Conservation (phyloP, 2,797 vertebrate genomes). For the Xerus rutilus region DNA sequence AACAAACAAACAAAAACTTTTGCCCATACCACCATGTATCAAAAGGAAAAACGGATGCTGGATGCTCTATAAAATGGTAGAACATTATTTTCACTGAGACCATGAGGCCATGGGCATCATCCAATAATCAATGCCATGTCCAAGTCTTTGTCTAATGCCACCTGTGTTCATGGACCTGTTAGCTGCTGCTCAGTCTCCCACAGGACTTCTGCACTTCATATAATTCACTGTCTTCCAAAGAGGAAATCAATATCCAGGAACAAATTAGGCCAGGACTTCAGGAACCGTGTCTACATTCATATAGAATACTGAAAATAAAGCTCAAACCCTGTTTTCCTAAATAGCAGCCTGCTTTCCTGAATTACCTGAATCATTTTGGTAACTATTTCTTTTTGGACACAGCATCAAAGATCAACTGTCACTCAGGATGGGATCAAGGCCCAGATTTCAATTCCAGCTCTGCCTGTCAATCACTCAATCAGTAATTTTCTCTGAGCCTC, state of each 20-base stretch:
- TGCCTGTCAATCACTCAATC: not conserved
- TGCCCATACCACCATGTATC: accelerated
- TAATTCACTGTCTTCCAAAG: not conserved
- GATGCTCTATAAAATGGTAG: accelerated
- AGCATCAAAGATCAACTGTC: not conserved
- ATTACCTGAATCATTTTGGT: not conserved
- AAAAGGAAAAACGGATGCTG: not conserved
- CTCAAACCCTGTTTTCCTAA: not conserved
- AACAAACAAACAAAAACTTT: not conserved
- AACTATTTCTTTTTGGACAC: not conserved
- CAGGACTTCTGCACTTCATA: not conserved
- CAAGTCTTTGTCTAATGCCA: not conserved
- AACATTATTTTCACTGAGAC: not conserved
- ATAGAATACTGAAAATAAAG: not conserved
- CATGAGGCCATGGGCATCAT: accelerated
- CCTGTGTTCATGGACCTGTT: accelerated
- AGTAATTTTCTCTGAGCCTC: not conserved
- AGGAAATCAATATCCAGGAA: not conserved
- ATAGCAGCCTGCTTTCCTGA: not conserved
- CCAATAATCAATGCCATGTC: not conserved
- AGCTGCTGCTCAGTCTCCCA: not conserved
- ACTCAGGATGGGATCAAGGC: not conserved
- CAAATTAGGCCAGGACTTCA: not conserved
- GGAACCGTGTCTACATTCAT: not conserved
- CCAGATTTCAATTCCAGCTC: not conserved